phyloP scores from a whole-genome alignment of 2,797 vertebrate species.

The Melanotaenia pygmaea region DNA sequence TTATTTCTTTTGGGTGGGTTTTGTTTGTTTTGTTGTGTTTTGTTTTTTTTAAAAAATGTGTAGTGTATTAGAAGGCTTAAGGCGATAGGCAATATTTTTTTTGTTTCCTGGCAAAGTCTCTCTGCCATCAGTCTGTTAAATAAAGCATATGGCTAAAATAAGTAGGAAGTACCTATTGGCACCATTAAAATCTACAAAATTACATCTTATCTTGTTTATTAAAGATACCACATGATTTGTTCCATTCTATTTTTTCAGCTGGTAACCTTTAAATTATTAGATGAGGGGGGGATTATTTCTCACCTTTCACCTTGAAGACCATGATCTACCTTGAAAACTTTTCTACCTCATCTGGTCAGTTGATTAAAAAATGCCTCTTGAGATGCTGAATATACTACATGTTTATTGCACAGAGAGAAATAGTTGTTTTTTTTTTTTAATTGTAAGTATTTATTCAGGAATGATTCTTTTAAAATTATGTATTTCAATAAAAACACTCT shows the following conservation, averaged over 20 bases:
- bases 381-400: background rate
- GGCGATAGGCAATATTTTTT: no score
- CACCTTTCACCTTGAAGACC: background rate
- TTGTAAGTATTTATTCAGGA: no score
- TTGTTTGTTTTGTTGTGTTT: no score
- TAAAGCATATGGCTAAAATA: background rate
- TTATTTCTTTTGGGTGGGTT: no score
- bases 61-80: no score
- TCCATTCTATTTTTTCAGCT: background rate
- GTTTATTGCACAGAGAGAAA: background rate
- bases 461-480: background rate
- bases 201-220: background rate
- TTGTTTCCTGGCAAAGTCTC: no score
- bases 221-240: background rate
- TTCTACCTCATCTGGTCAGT: background rate
- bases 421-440: no score
- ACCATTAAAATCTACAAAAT: no score
- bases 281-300: background rate
- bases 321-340: background rate
- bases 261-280: background rate
- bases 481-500: background rate
- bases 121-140: no score
- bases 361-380: background rate
- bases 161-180: background rate
- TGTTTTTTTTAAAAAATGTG: no score